These are phyloP conservation scores for Odontamblyopus rebecca DNA, from an alignment of 2,797 vertebrate genomes.

Conservation along the genomic window DNA sequence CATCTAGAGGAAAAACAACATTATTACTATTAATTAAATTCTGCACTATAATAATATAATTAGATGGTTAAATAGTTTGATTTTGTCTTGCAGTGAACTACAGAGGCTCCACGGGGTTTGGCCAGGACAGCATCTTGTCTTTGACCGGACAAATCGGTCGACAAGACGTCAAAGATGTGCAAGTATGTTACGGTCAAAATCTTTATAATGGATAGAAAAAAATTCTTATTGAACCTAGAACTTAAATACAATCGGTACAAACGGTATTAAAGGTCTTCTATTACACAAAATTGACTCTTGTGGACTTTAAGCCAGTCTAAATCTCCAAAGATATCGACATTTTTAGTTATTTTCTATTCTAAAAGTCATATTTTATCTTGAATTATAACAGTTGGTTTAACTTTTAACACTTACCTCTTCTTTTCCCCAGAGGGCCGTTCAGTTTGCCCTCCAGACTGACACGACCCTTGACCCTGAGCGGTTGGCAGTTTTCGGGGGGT, in stretches of 20 bases:
- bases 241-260: not conserved
- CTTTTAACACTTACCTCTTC: not conserved
- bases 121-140: constrained; percentile 83
- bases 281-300: too few relatives aligned
- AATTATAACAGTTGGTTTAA: too few relatives aligned
- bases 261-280: not conserved
- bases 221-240: not conserved
- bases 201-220: not conserved
- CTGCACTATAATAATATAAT: not conserved
- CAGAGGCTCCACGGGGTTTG: constrained; percentile 84
- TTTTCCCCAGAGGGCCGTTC: constrained; percentile 71
- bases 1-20: too few relatives aligned
- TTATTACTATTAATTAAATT: not conserved
- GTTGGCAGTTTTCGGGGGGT: constrained; percentile 81
- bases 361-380: too few relatives aligned
- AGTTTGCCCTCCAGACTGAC: constrained; percentile 65
- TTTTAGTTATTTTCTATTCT: too few relatives aligned
- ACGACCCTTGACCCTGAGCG: constrained; percentile 69
- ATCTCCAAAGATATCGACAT: too few relatives aligned
- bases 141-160: constrained; percentile 79
- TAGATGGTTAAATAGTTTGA: not conserved
- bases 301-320: too few relatives aligned
- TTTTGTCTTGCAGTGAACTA: constrained; percentile 76
- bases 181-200: constrained; percentile 63
- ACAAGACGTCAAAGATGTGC: constrained; percentile 85